Percentiles rank a stretch among this genome's conserved stretches.
phyloP scores from a whole-genome alignment of 2,888 invertebrate genomes.

The Lithophane socia region DNA sequence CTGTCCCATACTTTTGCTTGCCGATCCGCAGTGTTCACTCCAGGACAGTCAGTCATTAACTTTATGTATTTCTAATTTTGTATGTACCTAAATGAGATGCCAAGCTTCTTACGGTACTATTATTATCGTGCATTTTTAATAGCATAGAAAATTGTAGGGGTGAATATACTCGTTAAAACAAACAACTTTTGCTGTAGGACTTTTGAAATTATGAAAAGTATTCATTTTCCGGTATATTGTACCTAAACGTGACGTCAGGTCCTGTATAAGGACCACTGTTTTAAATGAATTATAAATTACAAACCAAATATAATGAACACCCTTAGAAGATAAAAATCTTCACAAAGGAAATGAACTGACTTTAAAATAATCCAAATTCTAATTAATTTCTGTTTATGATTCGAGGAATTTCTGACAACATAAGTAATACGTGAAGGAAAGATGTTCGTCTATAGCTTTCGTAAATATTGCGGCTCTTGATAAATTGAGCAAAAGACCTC shows the following conservation, averaged over 20 bases:
- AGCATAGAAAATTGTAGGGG: background rate
- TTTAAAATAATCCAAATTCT: background rate
- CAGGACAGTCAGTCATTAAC: too few species aligned
- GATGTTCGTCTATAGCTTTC: background rate
- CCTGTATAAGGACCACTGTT: background rate
- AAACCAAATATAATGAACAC: background rate
- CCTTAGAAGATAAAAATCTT: background rate
- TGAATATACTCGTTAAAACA: constrained; percentile 9
- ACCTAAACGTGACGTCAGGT: background rate
- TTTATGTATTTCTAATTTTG: constrained; percentile 4
- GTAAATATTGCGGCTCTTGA: background rate
- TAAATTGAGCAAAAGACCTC: background rate
- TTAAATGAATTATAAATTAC: background rate
- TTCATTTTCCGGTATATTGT: background rate
- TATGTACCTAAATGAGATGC: background rate
- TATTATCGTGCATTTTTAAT: background rate
- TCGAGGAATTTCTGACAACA: background rate
- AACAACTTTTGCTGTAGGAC: constrained; percentile 4
- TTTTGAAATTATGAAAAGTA: constrained; percentile 6
- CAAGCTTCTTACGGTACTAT: background rate
- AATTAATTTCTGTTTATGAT: background rate
- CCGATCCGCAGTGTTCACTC: too few species aligned
- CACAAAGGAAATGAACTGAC: background rate
- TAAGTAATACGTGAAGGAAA: background rate
- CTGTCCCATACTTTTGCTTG: too few species aligned